phyloP scores from a whole-genome alignment of 2,888 invertebrate genomes.

The Troilus luridus region DNA sequence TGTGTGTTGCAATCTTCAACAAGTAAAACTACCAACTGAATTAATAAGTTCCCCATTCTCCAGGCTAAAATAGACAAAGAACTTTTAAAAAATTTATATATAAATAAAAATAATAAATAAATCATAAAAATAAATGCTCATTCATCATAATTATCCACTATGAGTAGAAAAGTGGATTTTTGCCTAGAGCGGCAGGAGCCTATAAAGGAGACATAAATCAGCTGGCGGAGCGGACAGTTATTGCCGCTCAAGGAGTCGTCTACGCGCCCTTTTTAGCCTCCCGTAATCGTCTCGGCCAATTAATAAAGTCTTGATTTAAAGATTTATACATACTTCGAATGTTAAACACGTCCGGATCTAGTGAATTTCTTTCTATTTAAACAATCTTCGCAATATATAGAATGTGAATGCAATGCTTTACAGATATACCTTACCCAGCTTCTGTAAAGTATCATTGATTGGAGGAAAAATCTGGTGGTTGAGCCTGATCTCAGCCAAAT shows the following conservation, averaged over 20 bases:
- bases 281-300: not conserved
- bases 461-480: no score
- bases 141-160: slow-evolving; percentile 22
- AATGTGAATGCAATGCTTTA: no score
- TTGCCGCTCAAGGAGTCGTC: slow-evolving; percentile 16
- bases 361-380: not conserved
- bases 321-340: not conserved
- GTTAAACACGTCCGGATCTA: not conserved
- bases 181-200: not conserved
- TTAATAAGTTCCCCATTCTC: not conserved
- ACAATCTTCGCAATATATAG: no score
- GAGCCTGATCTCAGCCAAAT: no score
- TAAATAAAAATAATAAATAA: not conserved
- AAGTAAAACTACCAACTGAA: not conserved
- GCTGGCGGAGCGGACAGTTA: not conserved
- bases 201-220: slow-evolving; percentile 23
- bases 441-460: no score
- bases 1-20: not conserved
- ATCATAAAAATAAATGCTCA: not conserved
- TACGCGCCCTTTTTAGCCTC: slow-evolving; percentile 20
- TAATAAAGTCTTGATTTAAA: not conserved
- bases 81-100: not conserved
- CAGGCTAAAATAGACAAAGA: not conserved
- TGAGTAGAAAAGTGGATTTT: slow-evolving; percentile 4
- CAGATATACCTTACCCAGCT: no score